Base-by-base conservation (phyloP, 2,113 vertebrate genomes). In the Delphinus delphis region DNA sequence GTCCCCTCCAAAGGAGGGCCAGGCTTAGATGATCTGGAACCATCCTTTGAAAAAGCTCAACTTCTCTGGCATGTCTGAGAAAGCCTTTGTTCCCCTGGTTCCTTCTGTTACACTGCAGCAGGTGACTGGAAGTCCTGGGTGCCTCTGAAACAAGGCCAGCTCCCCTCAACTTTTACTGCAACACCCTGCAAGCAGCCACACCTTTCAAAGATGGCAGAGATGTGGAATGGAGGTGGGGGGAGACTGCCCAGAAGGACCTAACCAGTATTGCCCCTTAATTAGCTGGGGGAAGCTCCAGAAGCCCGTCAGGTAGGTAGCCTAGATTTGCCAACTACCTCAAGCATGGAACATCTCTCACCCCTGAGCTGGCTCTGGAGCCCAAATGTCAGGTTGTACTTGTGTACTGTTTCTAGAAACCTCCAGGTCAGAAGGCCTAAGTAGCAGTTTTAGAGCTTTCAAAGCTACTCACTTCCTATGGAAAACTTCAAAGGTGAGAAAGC, bases 301-400 rank as follows among this genome's bases (percentile, higher is more conserved):
- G 17, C 21, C 21, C 41, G 2, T 73, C 73, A 88, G 18, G 4
- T 15, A 93, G 53, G 73, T 26, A 60, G 63, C 58, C 84, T 65
- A 88, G 68, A 31, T 95, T 90, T 92, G 63, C n/a, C 44, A 90
- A 41, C 77, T 87, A 67, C 28, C 41, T 67, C 62, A 93, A 96
- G 28, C 70, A 90, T 28, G 3, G 20, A 63, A 41, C 7, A 44
- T 25, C 28, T 86, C 55, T 70, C n/a, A 88, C 63, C 10, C n/a
- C 33, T 70, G 20, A 94, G 41, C 26, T 90, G 23, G 13, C 38
- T 90, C 44, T 90, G 62, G n/a, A 85, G 38, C 8, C 26, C 31
- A 92, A 90, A 47, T 62, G 38, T 76, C 53, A 71, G 15, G 47
- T 3, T 68, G 53, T 80, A 79, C 58, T 81, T 90, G n/a, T 89